Evolutionary conservation across 2,797 vertebrate genomes (phyloP).

Genomic region (Nothura maculosa): DNA sequence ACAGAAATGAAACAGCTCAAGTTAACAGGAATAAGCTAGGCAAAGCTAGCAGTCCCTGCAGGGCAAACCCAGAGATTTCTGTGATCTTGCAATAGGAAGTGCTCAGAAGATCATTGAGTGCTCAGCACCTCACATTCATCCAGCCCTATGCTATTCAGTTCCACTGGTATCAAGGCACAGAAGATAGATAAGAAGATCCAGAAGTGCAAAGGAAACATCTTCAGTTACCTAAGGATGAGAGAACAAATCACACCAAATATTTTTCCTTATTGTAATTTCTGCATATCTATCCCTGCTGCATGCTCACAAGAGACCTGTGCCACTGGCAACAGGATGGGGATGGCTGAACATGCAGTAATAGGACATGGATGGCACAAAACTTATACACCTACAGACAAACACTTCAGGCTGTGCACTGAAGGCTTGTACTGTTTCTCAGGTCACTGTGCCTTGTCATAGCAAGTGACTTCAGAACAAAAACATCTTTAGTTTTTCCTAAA

Average conservation of each 20-base stretch:
- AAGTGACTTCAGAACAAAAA: background rate
- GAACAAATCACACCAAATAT: background rate
- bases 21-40: background rate
- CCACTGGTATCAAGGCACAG: background rate
- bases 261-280: background rate
- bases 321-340: background rate
- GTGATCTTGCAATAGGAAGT: fast-evolving
- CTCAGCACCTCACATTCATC: background rate
- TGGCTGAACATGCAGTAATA: background rate
- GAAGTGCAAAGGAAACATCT: background rate
- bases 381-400: background rate
- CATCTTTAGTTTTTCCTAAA: background rate
- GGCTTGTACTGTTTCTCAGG: background rate
- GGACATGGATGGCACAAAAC: background rate
- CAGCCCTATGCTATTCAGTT: background rate
- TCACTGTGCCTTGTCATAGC: background rate
- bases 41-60: background rate
- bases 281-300: background rate
- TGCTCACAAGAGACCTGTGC: background rate
- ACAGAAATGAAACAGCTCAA: background rate
- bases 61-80: background rate
- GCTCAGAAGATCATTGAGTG: fast-evolving
- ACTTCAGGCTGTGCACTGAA: background rate
- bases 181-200: background rate
- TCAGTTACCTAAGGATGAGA: background rate